phyloP scores from a whole-genome alignment of 2,888 invertebrate species.

The Octonoba sinensis region DNA sequence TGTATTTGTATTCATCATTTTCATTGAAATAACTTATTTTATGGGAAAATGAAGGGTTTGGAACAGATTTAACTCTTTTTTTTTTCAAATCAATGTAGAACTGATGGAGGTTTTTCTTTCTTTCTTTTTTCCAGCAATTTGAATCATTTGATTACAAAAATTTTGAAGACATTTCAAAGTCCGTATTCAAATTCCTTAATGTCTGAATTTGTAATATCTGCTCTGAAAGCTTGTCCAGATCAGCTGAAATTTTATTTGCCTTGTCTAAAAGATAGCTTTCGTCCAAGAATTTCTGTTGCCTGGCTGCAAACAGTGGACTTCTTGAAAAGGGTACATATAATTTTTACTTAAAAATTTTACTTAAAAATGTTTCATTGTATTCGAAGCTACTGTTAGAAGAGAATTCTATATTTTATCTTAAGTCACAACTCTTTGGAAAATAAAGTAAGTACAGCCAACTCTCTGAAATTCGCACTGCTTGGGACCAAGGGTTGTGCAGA shows the following conservation, averaged over 20 bases:
- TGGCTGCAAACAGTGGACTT: conserved; percentile 39
- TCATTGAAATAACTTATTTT: no score
- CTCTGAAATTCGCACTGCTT: no score
- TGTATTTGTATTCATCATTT: no score
- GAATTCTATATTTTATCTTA: no score
- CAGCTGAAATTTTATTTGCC: conserved; percentile 47
- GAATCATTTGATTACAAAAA: conserved; percentile 43
- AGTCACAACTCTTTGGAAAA: no score
- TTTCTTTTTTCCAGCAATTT: conserved; percentile 30
- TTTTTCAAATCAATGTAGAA: neutral
- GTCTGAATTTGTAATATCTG: conserved; percentile 33
- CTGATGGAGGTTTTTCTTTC: neutral
- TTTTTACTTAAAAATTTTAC: neutral
- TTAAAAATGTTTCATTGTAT: no score
- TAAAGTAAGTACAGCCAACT: no score
- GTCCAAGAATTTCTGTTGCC: conserved; percentile 32
- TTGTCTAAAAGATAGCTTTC: conserved; percentile 27
- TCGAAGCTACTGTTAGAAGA: no score
- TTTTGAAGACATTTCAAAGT: conserved; percentile 28
- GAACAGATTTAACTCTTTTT: no score
- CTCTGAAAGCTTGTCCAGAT: conserved; percentile 54
- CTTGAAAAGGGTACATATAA: conserved; percentile 31
- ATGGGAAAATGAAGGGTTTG: no score
- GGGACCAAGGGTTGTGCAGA: no score
- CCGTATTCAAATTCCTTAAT: conserved; percentile 25